Base-by-base conservation (phyloP, 1,140 invertebrate genomes). In the Drosophila bifasciata region DNA sequence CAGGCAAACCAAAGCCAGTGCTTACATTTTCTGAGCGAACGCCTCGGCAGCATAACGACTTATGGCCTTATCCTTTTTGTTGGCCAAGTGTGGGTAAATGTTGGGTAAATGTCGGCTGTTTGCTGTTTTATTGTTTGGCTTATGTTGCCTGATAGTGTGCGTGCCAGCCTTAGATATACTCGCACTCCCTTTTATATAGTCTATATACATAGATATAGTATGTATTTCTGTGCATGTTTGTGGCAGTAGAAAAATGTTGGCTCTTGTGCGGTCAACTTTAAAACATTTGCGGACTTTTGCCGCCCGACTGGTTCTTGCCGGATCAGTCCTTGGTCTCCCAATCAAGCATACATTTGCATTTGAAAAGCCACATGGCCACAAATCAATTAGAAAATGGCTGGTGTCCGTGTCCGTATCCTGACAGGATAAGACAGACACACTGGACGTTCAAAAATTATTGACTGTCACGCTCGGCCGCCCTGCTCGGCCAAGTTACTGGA, bases 371-470 rank as follows among this genome's bases (percentile, higher is more conserved):
- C 63, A 68, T 72, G 69, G 62, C 73, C 75, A 64, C 66, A 79
- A 85, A 76, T 85, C 80, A 85, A 85, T 85, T 85, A 85, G 64
- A 63, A 79, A 84, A 72, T 68, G 55, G 23, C 28, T 36, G 32
- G 32, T 36, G 32, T 36, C 32, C 50, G 25, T 36, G 40, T 11
- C 28, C 50, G 23, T 32, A 39, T 19, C 50, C 41, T 53, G 32
- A 16, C 41, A 32, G 46, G 58, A 46, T 50, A 61, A 53, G 59
- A 46, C n/a, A n/a, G n/a, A n/a, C n/a, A n/a, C 17, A 41, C 43
- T 61, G 48, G 15, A 45, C 16, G 28, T 50, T 72, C 61, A 68
- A 25, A 67, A 67, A 75, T 75, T 75, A 75, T 75, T 59, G 44
- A 75, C 61, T 68, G 55, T 64, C 71, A 74, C 44, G 57, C 11